Base-by-base conservation (phyloP, 2,797 vertebrate species). In the Darevskia mixta region DNA sequence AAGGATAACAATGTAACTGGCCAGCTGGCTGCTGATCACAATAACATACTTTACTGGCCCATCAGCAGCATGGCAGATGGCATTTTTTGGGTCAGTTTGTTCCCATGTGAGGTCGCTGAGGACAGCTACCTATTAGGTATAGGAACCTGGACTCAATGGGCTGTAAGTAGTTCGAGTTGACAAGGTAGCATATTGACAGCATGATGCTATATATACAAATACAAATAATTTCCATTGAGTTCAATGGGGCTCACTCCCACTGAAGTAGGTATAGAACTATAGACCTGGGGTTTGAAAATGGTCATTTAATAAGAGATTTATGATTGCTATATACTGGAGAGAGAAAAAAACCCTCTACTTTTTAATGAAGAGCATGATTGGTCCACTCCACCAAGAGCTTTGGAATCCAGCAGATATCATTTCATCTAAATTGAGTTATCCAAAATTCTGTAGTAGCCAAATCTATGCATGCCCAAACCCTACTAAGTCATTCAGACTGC, bases 41-140 rank as follows among this genome's bases (percentile, higher is more conserved):
- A 91, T 92, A 90, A 88, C 86, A 73, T 77, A 81, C 76, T 96
- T 96, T 93, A 95, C 77, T 90, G 86, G 92, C 43, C 88, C 81
- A 35, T 58, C 89, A 86, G 90, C 88, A 90, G 85, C 93, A 95
- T 85, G 93, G 89, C 95, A 97, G 96, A 96, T 96, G 96, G 94
- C 61, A 76, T 45, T 38, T 79, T 27, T 20, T 15, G 9, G 77
- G 55, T 9, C 86, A 79, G 45, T 72, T 85, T 76, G 79, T 91
- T 90, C 73, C 87, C 0, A 9, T 92, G 79, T 89, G 87, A 91
- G 84, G 83, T 67, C 61, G 93, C 71, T 90, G 94, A 94, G 91
- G 91, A 90, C 91, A 92, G 75, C 11, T 17, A 0, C 78, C 58
- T 88, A 88, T 91, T 87, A 89, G 82, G 84, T 90, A 92, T 81